Base-by-base conservation (phyloP, 2,888 invertebrate species). In the Oscheius sp. region DNA sequence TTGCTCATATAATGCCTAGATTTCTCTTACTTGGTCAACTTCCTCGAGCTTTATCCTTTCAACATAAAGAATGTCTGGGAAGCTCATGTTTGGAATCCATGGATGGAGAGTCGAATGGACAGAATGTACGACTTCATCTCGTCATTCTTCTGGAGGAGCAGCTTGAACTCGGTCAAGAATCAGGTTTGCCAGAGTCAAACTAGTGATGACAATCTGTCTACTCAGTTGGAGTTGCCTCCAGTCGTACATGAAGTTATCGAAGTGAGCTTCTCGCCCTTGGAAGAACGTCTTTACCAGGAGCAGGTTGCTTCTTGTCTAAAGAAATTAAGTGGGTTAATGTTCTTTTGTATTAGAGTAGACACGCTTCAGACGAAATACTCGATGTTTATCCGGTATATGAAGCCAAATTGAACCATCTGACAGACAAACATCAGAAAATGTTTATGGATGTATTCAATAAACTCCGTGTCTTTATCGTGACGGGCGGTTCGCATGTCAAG, bases 241-340 rank as follows among this genome's bases (percentile, higher is more conserved):
- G 92, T 93, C 88, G 90, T 90, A 0, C 90, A 92, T 71, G 82
- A 90, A 55, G 88, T 92, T 6, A 92, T 93, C 87, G 91, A 91
- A 89, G 85, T 93, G 55, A 90, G 91, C 52, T 92, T 94, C 85
- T 92, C 93, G n/a, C 92, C 93, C 3, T 91, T 93, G 0, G 93
- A 94, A 88, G 92, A 92, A 75, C 92, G 93, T 80, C 93, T 93
- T 86, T 94, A 94, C 45, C 64, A 75, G 58, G 71, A 76, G 35
- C 72, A 69, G 27, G 58, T 71, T 1, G 29, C 16, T 13, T 23
- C 16, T 18, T 52, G 52, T 18, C 27, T 66, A 18, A 29, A n/a
- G 1, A 52, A 25, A 2, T 2, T 66, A 2, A 2, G 52, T 52
- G 25, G 29, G 21, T n/a, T 16, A 5, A 13, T n/a, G 9, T 29